Conservation (phyloP, 2,113 vertebrate species). For the Gopherus evgoodei region DNA sequence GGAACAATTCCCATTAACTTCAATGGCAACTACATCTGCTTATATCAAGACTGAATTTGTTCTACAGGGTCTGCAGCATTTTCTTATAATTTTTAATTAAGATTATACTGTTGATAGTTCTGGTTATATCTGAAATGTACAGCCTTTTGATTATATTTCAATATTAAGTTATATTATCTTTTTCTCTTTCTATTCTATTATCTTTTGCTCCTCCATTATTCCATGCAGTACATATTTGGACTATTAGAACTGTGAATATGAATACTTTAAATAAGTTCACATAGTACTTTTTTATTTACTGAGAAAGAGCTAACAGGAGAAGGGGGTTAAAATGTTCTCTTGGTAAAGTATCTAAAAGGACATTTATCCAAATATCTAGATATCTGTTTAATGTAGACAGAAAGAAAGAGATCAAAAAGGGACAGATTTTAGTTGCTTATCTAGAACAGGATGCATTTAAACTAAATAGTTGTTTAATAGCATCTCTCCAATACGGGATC, state of each 20-base stretch:
- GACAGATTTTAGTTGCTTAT: constrained; percentile 50
- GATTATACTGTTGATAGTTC: neutral
- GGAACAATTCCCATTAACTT: neutral
- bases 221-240: neutral
- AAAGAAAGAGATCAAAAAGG: constrained; percentile 30
- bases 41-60: neutral
- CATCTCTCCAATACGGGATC: constrained; percentile 74
- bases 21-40: neutral
- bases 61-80: neutral
- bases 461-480: constrained; percentile 75
- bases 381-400: constrained; percentile 45
- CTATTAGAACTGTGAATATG: constrained; percentile 23
- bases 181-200: neutral
- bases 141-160: neutral
- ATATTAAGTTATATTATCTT: neutral
- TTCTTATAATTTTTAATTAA: neutral
- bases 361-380: constrained; percentile 45
- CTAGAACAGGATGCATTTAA: constrained; percentile 59
- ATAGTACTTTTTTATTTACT: neutral
- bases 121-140: neutral
- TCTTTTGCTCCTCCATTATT: neutral
- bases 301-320: neutral
- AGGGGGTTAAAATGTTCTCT: constrained; percentile 46
- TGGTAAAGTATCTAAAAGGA: constrained; percentile 6
- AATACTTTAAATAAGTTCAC: neutral